Evolutionary conservation across 2,797 vertebrate genomes (phyloP), one percentile per base, ranked within the genome.

Genomic region (Sibirionetta formosa): DNA sequence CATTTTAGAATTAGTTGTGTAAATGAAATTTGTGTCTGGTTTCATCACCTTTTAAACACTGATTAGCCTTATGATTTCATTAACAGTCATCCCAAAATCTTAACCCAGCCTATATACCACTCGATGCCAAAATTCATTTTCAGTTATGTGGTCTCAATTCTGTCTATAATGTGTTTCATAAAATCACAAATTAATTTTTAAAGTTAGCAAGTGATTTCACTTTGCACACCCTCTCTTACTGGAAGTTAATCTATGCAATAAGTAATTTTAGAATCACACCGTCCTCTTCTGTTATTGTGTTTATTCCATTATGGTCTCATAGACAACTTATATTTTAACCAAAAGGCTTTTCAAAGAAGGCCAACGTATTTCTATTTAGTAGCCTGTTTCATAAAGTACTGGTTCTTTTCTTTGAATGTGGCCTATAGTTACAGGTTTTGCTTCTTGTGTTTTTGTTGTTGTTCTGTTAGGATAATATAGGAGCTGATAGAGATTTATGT

Each of bases 221-320:
- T 78, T 69, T 51, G 3, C 27, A 24, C 5, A 86, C 26, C 60
- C 23, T 68, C 22, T 85, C 80, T 44, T 35, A 33, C 26, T 50
- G 65, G 40, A 65, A 78, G 71, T 23, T 78, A 69, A 35, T 69
- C 40, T 57, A 12, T 35, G 22, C 2, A 5, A 29, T 91, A 70
- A 44, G 11, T 58, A 50, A 58, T 46, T 36, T 26, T 66, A 53
- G 20, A 57, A 42, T 84, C 9, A 17, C 58, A 54, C 7, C 63
- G 24, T 60, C n/a, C 50, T 18, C n/a, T 75, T 70, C 57, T 86
- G 26, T 46, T 81, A 8, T 71, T 87, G 29, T 86, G 77, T 94
- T 83, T 44, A 35, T 84, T 8, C 31, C 11, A 7, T 78, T 57
- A 35, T 33, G 18, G 1, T 64, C 65, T 91, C 54, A 65, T 17